A percentile compares a stretch with the other conserved stretches of the same genome.
Evolutionary conservation across 2,888 invertebrate genomes (phyloP).

Genomic region (Synanthedon vespiformis): DNA sequence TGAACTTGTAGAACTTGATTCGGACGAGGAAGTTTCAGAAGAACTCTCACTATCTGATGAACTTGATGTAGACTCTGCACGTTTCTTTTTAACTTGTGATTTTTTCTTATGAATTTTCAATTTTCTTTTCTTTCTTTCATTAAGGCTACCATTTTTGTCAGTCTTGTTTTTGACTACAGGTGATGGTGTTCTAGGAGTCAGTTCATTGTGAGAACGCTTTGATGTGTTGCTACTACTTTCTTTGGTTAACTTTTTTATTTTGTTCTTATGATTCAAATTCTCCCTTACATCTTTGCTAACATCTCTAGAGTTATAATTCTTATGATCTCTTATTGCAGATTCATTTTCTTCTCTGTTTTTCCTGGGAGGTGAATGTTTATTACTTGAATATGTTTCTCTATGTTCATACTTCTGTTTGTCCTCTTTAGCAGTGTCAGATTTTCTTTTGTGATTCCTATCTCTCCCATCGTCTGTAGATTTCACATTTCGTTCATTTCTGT

Average conservation of each 20-base stretch:
- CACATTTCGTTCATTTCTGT: conserved; percentile 10
- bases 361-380: neutral
- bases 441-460: conserved; percentile 7
- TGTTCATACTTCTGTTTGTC: conserved; percentile 21
- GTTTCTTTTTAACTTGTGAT: conserved; percentile 21
- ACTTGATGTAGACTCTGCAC: conserved; percentile 45
- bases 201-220: too few relatives aligned
- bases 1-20: conserved; percentile 43
- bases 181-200: conserved; percentile 5
- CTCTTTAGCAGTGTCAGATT: neutral
- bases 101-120: conserved; percentile 11
- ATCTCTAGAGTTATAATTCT: conserved; percentile 4
- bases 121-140: conserved; percentile 11
- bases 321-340: neutral
- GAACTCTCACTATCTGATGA: conserved; percentile 40
- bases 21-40: conserved; percentile 42
- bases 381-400: conserved; percentile 6
- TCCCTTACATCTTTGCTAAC: conserved; percentile 5
- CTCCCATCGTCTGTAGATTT: conserved; percentile 8
- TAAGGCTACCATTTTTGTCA: conserved; percentile 6
- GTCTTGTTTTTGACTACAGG: conserved; percentile 3
- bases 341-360: conserved; percentile 37
- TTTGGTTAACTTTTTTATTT: too few relatives aligned
- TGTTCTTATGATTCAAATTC: neutral
- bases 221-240: too few relatives aligned